Conservation (phyloP, 2,888 invertebrate species). For the Parnassius smintheus region DNA sequence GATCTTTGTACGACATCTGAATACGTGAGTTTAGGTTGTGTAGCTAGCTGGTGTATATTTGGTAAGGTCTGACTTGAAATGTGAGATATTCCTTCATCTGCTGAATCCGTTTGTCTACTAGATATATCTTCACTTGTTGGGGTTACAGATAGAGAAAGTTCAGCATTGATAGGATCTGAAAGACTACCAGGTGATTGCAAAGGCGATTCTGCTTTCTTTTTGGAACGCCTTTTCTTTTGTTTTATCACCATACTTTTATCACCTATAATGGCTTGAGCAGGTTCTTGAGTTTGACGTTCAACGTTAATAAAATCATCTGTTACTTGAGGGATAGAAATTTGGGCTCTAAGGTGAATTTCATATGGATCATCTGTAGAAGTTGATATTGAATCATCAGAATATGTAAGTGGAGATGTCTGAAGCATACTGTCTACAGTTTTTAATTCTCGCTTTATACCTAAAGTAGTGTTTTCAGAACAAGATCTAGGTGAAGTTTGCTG, state of each 20-base stretch:
- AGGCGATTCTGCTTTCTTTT: constrained; percentile 65
- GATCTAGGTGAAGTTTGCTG: constrained; percentile 22
- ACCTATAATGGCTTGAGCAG: constrained; percentile 50
- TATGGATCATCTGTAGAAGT: constrained; percentile 79
- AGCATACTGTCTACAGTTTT: constrained; percentile 42
- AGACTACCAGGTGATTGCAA: constrained; percentile 69
- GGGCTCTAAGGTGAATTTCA: constrained; percentile 82
- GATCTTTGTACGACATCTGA: constrained; percentile 76
- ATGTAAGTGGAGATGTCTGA: constrained; percentile 82
- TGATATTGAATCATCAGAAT: constrained; percentile 74
- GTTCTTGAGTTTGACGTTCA: constrained; percentile 58
- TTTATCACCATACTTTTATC: constrained; percentile 69
- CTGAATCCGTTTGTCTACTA: constrained; percentile 62
- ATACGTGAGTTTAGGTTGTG: constrained; percentile 59
- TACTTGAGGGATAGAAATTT: constrained; percentile 77
- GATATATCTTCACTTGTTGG: constrained; percentile 72
- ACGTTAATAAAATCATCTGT: constrained; percentile 64
- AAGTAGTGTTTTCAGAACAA: constrained; percentile 9
- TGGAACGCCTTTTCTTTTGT: constrained; percentile 63
- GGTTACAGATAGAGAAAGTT: constrained; percentile 68
- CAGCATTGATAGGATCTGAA: constrained; percentile 75
- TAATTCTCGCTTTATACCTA: constrained; percentile 24
- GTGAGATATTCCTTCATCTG: constrained; percentile 75
- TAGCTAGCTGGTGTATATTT: constrained; percentile 36
- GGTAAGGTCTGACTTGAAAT: constrained; percentile 52